Conservation (phyloP, 2,888 invertebrate species). For the Sinodicranocentrus sp. region DNA sequence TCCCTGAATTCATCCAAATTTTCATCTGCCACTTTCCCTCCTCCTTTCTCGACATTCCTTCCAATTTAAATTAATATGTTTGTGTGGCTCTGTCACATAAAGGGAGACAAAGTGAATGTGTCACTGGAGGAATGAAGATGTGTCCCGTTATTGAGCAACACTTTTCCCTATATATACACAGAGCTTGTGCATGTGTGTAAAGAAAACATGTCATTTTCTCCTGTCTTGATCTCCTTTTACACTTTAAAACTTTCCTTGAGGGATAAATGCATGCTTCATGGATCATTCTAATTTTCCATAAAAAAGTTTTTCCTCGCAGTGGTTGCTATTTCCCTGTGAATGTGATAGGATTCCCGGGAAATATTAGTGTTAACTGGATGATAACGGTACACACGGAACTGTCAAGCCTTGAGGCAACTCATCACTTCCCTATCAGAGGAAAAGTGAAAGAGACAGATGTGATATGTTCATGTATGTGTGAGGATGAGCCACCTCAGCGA, state of each 20-base stretch:
- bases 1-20: no score
- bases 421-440: neutral
- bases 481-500: neutral
- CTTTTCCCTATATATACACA: neutral
- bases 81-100: neutral
- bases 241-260: no score
- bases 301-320: no score
- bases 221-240: no score
- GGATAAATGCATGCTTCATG: no score
- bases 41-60: neutral
- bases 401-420: constrained; percentile 49
- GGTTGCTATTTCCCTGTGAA: no score
- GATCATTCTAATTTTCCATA: no score
- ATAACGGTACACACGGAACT: neutral
- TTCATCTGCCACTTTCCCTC: no score
- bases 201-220: neutral
- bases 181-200: neutral
- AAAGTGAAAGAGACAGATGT: constrained; percentile 14
- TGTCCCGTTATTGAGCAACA: neutral
- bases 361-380: constrained; percentile 40
- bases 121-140: neutral
- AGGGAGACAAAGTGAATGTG: constrained; percentile 4
- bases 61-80: no score
- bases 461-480: neutral
- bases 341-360: no score